These are phyloP conservation scores for Oncorhynchus masou DNA, from an alignment of 2,113 vertebrate genomes.

Conservation along the genomic window DNA sequence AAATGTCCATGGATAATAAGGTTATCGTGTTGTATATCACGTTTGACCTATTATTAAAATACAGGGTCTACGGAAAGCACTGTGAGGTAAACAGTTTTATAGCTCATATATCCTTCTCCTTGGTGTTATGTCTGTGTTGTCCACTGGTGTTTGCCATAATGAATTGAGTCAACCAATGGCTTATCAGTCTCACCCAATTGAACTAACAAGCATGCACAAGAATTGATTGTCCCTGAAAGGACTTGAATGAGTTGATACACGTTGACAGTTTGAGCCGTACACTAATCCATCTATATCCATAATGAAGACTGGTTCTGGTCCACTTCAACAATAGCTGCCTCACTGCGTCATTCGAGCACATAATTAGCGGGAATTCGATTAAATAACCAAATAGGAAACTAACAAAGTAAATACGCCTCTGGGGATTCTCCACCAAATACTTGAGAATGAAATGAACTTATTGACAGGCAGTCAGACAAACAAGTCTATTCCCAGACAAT, in stretches of 20 bases:
- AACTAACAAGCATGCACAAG: constrained; percentile 42
- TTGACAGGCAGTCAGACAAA: constrained; percentile 62
- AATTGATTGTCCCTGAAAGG: constrained; percentile 37
- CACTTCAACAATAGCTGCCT: constrained; percentile 57
- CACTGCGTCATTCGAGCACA: constrained; percentile 60
- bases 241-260: constrained; percentile 41
- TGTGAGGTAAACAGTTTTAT: background rate
- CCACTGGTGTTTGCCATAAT: constrained; percentile 14
- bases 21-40: too few relatives aligned
- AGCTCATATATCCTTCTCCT: background rate
- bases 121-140: constrained; percentile 13
- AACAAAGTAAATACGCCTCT: constrained; percentile 73
- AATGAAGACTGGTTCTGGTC: constrained; percentile 46
- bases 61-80: too few relatives aligned
- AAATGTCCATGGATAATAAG: too few relatives aligned
- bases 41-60: too few relatives aligned
- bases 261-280: constrained; percentile 39
- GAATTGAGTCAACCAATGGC: constrained; percentile 19
- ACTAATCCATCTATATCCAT: constrained; percentile 52
- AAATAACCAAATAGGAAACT: constrained; percentile 75
- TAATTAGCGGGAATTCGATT: constrained; percentile 73
- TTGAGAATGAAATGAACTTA: constrained; percentile 66
- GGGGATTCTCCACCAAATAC: constrained; percentile 62
- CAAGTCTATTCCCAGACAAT: constrained; percentile 42
- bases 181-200: constrained; percentile 50